A percentile compares a stretch with the other conserved stretches of the same genome.
These are phyloP conservation scores for Diplodus puntazzo DNA, from an alignment of 2,797 vertebrate genomes.

Conservation along the genomic window DNA sequence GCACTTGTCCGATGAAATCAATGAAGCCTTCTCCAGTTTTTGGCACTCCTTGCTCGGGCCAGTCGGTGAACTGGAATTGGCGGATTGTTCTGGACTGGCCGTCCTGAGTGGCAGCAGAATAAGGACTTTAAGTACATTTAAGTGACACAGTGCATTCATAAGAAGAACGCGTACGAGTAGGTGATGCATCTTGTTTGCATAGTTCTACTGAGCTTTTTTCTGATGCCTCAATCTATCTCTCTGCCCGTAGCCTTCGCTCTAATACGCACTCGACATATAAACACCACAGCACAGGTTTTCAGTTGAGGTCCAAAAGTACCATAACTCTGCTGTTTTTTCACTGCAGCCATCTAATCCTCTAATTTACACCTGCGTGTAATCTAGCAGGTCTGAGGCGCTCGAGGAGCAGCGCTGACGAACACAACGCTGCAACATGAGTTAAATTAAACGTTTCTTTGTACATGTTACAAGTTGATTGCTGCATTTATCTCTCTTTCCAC, in stretches of 20 bases:
- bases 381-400: not conserved
- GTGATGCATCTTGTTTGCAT: not conserved
- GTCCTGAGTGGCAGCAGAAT: slow-evolving; percentile 81
- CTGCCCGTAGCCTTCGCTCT: not conserved
- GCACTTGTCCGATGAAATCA: slow-evolving; percentile 97
- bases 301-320: not conserved
- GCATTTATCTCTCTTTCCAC: not conserved
- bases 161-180: not conserved
- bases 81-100: slow-evolving; percentile 97
- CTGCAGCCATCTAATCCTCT: slow-evolving; percentile 41
- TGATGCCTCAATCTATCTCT: slow-evolving; percentile 2
- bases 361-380: slow-evolving; percentile 42
- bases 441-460: slow-evolving; percentile 2
- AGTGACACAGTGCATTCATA: not conserved
- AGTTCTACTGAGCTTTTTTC: too few relatives aligned
- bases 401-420: slow-evolving; percentile 10
- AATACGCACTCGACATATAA: slow-evolving; percentile 3
- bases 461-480: not conserved
- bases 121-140: slow-evolving; percentile 18
- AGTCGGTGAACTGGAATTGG: slow-evolving; percentile 98
- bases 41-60: slow-evolving; percentile 97
- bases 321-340: slow-evolving; percentile 29
- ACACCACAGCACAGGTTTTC: slow-evolving; percentile 6
- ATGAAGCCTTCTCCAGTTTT: slow-evolving; percentile 98
- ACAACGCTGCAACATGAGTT: not conserved